Evolutionary conservation across 2,797 vertebrate genomes (phyloP).

Genomic region (Rhinophrynus dorsalis): DNA sequence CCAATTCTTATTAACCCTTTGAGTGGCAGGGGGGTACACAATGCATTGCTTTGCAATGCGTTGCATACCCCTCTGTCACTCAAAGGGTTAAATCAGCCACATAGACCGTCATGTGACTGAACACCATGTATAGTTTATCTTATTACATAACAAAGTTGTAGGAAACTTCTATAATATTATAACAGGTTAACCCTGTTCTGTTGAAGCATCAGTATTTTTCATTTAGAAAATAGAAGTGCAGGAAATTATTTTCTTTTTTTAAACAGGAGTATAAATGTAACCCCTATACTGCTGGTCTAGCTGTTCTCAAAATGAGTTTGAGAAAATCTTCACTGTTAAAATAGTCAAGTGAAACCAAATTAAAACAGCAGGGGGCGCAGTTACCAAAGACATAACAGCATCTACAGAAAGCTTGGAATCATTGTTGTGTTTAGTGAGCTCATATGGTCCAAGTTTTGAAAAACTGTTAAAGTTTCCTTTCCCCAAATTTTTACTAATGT

Average conservation of each 20-base stretch:
- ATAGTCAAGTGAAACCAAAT: slow-evolving; percentile 61
- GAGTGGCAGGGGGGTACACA: no score
- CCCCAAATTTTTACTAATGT: slow-evolving; percentile 47
- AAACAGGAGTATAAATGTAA: neutral
- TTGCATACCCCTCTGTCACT: no score
- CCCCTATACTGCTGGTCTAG: slow-evolving; percentile 15
- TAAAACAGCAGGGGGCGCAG: slow-evolving; percentile 57
- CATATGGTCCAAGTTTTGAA: slow-evolving; percentile 58
- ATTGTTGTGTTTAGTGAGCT: slow-evolving; percentile 44
- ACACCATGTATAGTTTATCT: slow-evolving; percentile 9
- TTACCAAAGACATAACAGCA: slow-evolving; percentile 53
- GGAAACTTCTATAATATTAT: neutral
- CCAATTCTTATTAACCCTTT: no score
- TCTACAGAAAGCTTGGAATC: slow-evolving; percentile 59
- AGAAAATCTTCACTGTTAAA: slow-evolving; percentile 59
- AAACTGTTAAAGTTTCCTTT: slow-evolving; percentile 53
- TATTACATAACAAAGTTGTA: slow-evolving; percentile 5
- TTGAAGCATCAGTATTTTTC: neutral
- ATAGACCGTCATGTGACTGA: neutral
- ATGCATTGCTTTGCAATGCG: no score
- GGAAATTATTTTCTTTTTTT: neutral
- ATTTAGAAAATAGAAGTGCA: slow-evolving; percentile 5
- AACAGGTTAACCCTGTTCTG: neutral
- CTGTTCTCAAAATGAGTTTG: slow-evolving; percentile 47
- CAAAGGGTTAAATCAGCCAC: no score